phyloP scores from a whole-genome alignment of 2,113 vertebrate species.

The Alligator mississippiensis region DNA sequence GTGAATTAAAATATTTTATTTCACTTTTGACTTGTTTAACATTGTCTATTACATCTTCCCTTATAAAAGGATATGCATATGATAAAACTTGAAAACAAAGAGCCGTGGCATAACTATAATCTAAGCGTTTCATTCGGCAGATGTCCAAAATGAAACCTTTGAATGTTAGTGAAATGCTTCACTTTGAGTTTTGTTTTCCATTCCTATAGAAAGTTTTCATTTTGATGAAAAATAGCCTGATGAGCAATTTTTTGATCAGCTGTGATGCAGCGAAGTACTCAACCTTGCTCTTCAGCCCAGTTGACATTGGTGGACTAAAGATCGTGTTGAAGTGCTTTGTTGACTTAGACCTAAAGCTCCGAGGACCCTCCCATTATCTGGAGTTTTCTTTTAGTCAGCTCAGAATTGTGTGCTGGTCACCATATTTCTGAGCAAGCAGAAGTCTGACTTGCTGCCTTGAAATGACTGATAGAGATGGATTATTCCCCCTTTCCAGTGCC shows the following conservation, averaged over 20 bases:
- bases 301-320: background rate
- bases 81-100: slow-evolving; percentile 1
- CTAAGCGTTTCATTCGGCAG: background rate
- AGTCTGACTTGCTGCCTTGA: background rate
- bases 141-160: background rate
- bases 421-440: background rate
- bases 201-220: slow-evolving; percentile 5
- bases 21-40: background rate
- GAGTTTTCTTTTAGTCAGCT: background rate
- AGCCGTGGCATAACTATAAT: background rate
- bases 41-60: background rate
- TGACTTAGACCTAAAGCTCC: background rate
- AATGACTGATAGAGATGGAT: background rate
- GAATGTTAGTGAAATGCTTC: slow-evolving; percentile 13
- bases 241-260: background rate
- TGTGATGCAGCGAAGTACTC: background rate
- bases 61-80: background rate
- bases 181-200: background rate
- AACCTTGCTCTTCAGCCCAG: background rate
- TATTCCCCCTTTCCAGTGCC: background rate
- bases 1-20: background rate
- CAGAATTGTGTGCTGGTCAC: background rate
- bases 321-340: background rate
- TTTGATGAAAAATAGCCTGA: background rate
- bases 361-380: background rate